A percentile compares a stretch with the other conserved stretches of the same genome.
These are phyloP conservation scores for Pecten maximus DNA, from an alignment of 2,888 invertebrate genomes.

Conservation along the genomic window DNA sequence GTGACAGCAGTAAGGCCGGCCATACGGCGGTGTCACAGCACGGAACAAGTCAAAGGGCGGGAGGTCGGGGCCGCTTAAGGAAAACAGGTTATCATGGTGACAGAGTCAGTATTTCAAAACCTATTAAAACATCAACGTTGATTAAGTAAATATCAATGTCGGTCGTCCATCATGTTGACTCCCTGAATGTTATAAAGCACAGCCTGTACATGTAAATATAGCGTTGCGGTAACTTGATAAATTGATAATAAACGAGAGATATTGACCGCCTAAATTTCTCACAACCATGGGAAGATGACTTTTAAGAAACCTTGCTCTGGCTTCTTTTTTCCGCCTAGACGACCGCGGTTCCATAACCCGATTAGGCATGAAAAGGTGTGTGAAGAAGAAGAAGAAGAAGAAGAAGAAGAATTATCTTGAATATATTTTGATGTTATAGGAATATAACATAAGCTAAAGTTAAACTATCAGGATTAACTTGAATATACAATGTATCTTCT, in stretches of 20 bases:
- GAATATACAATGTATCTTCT: too few relatives aligned
- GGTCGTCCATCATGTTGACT: neutral
- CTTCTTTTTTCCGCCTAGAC: too few relatives aligned
- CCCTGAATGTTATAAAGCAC: neutral
- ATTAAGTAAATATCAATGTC: neutral
- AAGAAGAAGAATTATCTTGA: too few relatives aligned
- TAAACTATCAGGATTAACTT: too few relatives aligned
- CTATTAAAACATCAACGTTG: conserved; percentile 5
- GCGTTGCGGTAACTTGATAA: neutral
- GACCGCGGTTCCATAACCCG: too few relatives aligned
- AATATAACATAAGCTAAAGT: too few relatives aligned
- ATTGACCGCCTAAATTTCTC: neutral
- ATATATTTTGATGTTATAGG: too few relatives aligned
- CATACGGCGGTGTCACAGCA: neutral
- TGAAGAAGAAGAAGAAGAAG: too few relatives aligned
- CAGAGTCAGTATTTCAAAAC: neutral
- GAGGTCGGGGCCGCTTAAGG: neutral
- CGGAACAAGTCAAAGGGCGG: neutral
- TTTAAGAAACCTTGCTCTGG: too few relatives aligned
- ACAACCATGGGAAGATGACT: neutral
- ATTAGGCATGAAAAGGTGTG: too few relatives aligned
- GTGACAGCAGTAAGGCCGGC: neutral
- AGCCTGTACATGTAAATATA: neutral
- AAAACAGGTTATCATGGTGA: neutral
- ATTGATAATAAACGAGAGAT: neutral